Evolutionary conservation across 2,113 vertebrate genomes (phyloP).

Genomic region (Passer domesticus): DNA sequence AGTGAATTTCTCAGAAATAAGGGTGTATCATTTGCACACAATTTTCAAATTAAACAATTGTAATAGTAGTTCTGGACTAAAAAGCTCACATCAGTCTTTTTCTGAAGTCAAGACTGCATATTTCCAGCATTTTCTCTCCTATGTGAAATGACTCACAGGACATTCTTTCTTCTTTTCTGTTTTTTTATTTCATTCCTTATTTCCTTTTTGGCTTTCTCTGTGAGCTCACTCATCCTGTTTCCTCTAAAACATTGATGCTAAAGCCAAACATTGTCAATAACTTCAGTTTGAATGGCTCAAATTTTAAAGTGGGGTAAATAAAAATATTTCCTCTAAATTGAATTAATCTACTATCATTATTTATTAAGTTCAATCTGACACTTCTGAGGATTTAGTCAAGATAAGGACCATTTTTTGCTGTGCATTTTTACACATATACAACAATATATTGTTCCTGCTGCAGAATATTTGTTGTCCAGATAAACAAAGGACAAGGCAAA

Average conservation of each 20-base stretch:
- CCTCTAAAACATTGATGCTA: background rate
- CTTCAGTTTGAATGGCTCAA: background rate
- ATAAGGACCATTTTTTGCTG: background rate
- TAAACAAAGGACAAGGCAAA: slow-evolving; percentile 50
- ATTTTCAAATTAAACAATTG: background rate
- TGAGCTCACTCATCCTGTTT: background rate
- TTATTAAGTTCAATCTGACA: background rate
- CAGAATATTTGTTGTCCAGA: slow-evolving; percentile 49
- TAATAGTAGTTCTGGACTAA: background rate
- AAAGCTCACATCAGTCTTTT: background rate
- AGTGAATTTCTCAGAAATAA: background rate
- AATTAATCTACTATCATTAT: background rate
- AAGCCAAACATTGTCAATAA: background rate
- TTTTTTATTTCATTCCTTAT: background rate
- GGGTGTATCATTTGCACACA: background rate
- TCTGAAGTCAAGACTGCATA: background rate
- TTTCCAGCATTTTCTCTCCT: background rate
- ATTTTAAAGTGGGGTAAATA: background rate
- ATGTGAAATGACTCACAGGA: background rate
- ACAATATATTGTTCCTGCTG: slow-evolving; percentile 36
- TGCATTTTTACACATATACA: slow-evolving; percentile 27
- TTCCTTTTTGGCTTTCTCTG: background rate
- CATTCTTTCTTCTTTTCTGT: background rate
- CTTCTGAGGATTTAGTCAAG: background rate
- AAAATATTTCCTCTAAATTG: background rate